Evolutionary conservation across 2,888 invertebrate genomes (phyloP).

Genomic region (Microctonus hyperodae): DNA sequence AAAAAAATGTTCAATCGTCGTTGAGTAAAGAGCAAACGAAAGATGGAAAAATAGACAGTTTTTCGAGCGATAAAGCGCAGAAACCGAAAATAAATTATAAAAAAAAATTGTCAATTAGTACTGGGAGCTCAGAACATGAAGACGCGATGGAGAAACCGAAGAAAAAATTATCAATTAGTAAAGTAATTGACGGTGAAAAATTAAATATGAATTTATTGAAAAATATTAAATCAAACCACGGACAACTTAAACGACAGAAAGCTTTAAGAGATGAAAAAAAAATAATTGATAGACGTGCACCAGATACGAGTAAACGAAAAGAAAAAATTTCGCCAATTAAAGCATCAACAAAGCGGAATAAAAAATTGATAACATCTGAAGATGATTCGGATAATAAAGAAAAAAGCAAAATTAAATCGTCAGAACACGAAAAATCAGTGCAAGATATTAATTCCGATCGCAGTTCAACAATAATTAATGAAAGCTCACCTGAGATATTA

Average conservation of each 20-base stretch:
- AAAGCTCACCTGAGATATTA: background rate
- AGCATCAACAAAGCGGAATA: constrained; percentile 28
- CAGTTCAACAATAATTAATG: background rate
- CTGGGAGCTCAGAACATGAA: constrained; percentile 53
- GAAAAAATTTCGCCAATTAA: constrained; percentile 25
- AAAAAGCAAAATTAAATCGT: constrained; percentile 17
- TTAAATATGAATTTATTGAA: constrained; percentile 31
- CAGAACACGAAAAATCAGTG: background rate
- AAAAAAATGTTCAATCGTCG: constrained; percentile 27
- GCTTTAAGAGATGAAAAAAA: constrained; percentile 38
- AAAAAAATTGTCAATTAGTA: constrained; percentile 44
- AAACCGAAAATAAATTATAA: constrained; percentile 44
- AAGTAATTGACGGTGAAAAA: constrained; percentile 31
- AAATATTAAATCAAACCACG: constrained; percentile 23
- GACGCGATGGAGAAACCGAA: constrained; percentile 44
- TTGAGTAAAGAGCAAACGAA: constrained; percentile 35
- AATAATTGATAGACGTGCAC: constrained; percentile 9
- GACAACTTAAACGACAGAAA: constrained; percentile 41
- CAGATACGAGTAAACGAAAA: constrained; percentile 21
- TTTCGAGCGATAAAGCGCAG: constrained; percentile 32
- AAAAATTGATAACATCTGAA: constrained; percentile 25
- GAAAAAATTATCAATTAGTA: constrained; percentile 22
- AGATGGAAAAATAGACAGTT: constrained; percentile 25
- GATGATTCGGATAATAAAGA: constrained; percentile 21
- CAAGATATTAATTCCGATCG: constrained; percentile 13